Percentiles rank a stretch among this genome's conserved stretches.
phyloP scores from a whole-genome alignment of 2,888 invertebrate species.

The Geophilus truncorum region DNA sequence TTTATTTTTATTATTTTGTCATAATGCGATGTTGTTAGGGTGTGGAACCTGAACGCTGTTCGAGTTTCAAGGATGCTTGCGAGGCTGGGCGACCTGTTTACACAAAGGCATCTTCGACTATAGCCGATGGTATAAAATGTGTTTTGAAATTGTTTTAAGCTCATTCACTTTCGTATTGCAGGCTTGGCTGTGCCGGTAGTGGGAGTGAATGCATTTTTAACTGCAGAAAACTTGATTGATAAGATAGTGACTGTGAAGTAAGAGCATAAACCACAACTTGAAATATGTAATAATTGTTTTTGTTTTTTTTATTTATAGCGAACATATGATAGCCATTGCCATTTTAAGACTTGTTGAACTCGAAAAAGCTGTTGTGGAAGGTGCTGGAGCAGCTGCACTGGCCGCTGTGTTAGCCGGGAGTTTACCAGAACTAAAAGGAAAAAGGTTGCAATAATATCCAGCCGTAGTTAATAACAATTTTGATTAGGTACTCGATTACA shows the following conservation, averaged over 20 bases:
- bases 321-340: constrained; percentile 74
- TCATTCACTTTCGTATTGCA: constrained; percentile 40
- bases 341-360: constrained; percentile 72
- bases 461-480: no score
- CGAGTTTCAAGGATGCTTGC: constrained; percentile 73
- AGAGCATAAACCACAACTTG: constrained; percentile 37
- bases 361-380: constrained; percentile 86
- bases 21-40: no score
- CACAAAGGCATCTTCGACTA: constrained; percentile 64
- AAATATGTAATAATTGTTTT: background rate
- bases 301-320: constrained; percentile 40
- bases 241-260: constrained; percentile 70
- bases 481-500: no score
- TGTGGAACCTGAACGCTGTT: constrained; percentile 85
- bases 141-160: no score
- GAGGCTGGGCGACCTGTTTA: constrained; percentile 63
- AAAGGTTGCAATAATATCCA: no score
- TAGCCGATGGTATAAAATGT: constrained; percentile 68
- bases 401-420: constrained; percentile 78
- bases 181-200: constrained; percentile 76
- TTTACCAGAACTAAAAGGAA: constrained; percentile 71
- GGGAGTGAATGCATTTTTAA: constrained; percentile 76
- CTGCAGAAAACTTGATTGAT: constrained; percentile 67
- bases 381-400: constrained; percentile 78
- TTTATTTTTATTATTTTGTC: no score